Evolutionary conservation across 2,888 invertebrate genomes (phyloP), one percentile per base, ranked within the genome.

Genomic region (Trachelus tabidus): DNA sequence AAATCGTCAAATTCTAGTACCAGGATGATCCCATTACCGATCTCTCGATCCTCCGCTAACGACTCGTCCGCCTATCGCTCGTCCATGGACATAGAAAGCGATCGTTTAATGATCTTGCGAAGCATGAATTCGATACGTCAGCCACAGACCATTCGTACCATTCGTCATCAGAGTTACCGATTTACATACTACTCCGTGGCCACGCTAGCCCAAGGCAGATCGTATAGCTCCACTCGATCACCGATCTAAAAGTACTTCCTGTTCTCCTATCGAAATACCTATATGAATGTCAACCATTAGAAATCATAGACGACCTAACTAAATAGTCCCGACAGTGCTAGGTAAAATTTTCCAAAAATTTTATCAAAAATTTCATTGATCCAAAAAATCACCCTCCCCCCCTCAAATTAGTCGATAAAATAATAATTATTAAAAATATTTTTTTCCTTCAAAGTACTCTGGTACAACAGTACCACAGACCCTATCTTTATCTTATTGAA

Each of bases 91-190:
- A 31, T 71, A 71, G 71, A 71, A 71, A 71, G 71, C 71, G 71
- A 31, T 12, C 71, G 71, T 34, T 71, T 71, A 71, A 71, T 12
- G 71, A 71, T 71, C 71, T 31, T 34, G 71, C 71, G 71, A 71
- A 71, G 15, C 71, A 34, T 34, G 71, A 71, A 71, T 71, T 71
- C 71, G 71, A 33, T 71, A 31, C 71, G 71, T 71, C 71, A 71
- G 71, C 31, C 33, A 34, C 23, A 34, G 33, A 34, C 71, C 71
- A 9, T 9, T 56, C 56, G 71, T 34, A n/a, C 71, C 71, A 71
- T 71, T 71, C 71, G 71, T 71, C 71, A 71, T 71, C 71, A 15
- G 31, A 71, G 71, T 31, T 34, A 71, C 71, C 23, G 71, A 71
- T 71, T 71, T 71, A 71, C 71, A 34, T 71, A 71, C 34, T 56